These are phyloP conservation scores for Tribolium castaneum DNA, from an alignment of 1,140 invertebrate genomes.

Conservation along the genomic window DNA sequence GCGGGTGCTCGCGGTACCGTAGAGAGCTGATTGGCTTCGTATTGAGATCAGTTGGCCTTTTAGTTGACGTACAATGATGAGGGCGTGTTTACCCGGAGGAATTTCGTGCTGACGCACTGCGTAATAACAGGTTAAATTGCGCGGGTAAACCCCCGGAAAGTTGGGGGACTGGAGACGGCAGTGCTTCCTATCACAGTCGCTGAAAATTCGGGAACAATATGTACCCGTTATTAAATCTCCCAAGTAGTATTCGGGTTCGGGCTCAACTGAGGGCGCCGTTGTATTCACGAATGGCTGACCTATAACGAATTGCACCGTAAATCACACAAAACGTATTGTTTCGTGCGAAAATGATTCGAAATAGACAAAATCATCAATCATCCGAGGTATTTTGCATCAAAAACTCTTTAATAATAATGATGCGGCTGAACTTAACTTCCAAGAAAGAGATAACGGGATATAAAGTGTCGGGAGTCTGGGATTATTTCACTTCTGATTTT, in stretches of 20 bases:
- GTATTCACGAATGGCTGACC: slow-evolving; percentile 50
- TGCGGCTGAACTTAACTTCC: no score
- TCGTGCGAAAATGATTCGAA: not conserved
- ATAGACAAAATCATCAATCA: not conserved
- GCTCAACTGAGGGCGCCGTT: slow-evolving; percentile 57
- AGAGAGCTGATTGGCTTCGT: slow-evolving; percentile 74
- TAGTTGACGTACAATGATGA: slow-evolving; percentile 84
- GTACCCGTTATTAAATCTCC: slow-evolving; percentile 89
- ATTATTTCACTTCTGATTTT: not conserved
- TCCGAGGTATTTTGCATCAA: no score
- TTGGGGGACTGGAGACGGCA: slow-evolving; percentile 91
- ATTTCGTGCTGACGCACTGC: slow-evolving; percentile 82
- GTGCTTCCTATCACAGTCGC: slow-evolving; percentile 86
- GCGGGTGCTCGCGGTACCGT: slow-evolving; percentile 63
- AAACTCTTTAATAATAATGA: no score
- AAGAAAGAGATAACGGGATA: no score
- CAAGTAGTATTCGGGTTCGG: slow-evolving; percentile 73
- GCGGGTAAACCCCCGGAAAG: slow-evolving; percentile 90
- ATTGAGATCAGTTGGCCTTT: slow-evolving; percentile 86
- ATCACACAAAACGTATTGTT: slow-evolving; percentile 19
- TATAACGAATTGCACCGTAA: slow-evolving; percentile 36
- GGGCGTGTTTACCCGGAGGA: slow-evolving; percentile 83
- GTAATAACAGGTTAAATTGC: slow-evolving; percentile 90
- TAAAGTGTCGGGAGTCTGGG: no score
- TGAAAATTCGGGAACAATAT: slow-evolving; percentile 90